phyloP scores from a whole-genome alignment of 2,113 vertebrate genomes.

The Ahaetulla prasina region DNA sequence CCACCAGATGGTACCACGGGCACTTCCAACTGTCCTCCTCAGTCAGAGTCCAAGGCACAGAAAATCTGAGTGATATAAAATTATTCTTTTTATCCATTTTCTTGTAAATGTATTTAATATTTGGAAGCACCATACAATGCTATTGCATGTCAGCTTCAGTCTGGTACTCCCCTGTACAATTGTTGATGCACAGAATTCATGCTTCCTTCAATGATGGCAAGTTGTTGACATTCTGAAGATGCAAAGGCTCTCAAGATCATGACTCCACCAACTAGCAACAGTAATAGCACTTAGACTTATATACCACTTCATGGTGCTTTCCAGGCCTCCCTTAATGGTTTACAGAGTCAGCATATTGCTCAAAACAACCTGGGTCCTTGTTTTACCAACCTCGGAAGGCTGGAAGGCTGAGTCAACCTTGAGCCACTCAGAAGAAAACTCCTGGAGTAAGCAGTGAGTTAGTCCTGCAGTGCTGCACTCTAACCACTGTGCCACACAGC shows the following conservation, averaged over 20 bases:
- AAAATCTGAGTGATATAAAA: background rate
- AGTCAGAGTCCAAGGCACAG: background rate
- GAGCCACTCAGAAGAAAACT: too few species aligned
- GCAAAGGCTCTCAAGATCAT: background rate
- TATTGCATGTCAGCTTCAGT: background rate
- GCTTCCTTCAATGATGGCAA: background rate
- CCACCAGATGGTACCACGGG: background rate
- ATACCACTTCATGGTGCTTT: too few species aligned
- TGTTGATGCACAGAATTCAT: background rate
- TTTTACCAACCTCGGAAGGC: too few species aligned
- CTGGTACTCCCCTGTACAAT: background rate
- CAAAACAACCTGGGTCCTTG: too few species aligned
- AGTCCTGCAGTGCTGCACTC: too few species aligned
- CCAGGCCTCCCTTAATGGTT: too few species aligned
- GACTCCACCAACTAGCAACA: background rate
- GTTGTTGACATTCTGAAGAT: background rate
- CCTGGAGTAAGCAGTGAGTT: too few species aligned
- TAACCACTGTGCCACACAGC: too few species aligned
- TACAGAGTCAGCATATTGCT: too few species aligned
- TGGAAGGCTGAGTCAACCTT: too few species aligned
- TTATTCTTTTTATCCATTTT: background rate
- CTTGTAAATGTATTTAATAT: background rate
- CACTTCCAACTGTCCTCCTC: background rate
- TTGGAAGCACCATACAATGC: background rate
- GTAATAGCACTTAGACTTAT: too few species aligned